Base-by-base conservation (phyloP, 2,113 vertebrate genomes). In the Cepphus grylle region DNA sequence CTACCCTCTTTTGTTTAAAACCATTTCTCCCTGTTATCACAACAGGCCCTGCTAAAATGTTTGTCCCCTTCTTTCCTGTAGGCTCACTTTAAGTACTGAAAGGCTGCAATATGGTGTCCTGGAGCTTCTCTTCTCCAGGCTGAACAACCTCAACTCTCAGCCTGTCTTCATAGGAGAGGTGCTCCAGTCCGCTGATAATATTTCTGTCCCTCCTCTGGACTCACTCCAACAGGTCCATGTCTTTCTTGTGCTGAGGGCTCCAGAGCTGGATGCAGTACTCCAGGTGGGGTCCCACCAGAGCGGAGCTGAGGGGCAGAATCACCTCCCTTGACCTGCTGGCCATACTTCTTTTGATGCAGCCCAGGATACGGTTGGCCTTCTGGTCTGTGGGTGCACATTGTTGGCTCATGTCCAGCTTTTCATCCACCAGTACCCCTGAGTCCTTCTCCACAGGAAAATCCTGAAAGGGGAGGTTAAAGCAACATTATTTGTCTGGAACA, bases 201-300 rank as follows among this genome's bases (percentile, higher is more conserved):
- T 86, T 73, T 45, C 12, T 25, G 30, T 5, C 15, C 17, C n/a
- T 74, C 0, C 0, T 52, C 34, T 49, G 11, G 18, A 42, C 13
- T 9, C 0, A 0, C 6, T 36, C 4, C 15, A 34, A 5, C 18
- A 58, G 9, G 4, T 56, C 26, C 4, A 18, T 19, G 13, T 78
- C 15, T 36, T 74, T 84, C 23, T 6, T 63, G 2, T 40, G 5
- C n/a, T 49, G 47, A 17, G 22, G 15, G 10, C 12, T 2, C 15
- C 42, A 36, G 40, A 79, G 9, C 12, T 70, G 50, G 6, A 49
- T 0, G 0, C 7, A 71, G 56, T 3, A 49, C 18, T 52, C 5
- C 30, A n/a, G 47, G 36, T 32, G 30, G 5, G 3, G 15, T 62
- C 21, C 42, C n/a, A 76, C 4, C 4, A 86, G 11, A 40, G 23